Base-by-base conservation (phyloP, 2,797 vertebrate genomes). In the Philypnodon macrostomus region DNA sequence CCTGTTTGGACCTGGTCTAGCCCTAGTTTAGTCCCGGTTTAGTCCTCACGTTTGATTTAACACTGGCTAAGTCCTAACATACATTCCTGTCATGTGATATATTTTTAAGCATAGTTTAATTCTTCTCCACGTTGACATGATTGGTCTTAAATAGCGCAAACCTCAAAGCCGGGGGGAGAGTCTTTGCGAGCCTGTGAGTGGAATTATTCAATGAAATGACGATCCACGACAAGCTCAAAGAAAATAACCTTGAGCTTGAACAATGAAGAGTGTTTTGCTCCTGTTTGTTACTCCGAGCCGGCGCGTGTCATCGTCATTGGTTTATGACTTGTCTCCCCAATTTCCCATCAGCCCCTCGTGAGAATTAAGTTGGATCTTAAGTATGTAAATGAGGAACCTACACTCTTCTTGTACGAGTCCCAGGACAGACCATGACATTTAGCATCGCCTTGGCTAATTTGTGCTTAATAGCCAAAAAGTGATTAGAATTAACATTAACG, bases 401-500 rank as follows among this genome's bases (percentile, higher is more conserved):
- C 67, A 76, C 68, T 79, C 77, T n/a, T 77, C 73, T 66, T 63
- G 44, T 70, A 71, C 50, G 82, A 85, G 81, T 89, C 88, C 88
- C 87, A 88, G 88, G 87, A 89, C 88, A 87, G 82, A 85, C 75
- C 80, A 80, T 90, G 87, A 87, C 87, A 90, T 90, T 89, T 89
- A 88, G 89, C 87, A 88, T 85, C 64, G 81, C 81, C 87, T 87
- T 87, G 81, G 73, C 87, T 90, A 88, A 88, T 89, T 88, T 89
- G 87, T 85, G 79, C 85, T 88, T 89, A 89, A 89, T 86, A 87
- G 88, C 86, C 81, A 88, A 89, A 89, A 89, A 89, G 85, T 88
- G 86, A 89, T 90, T 89, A 89, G 85, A 88, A 87, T 89, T 84
- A 88, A 85, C 85, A 85, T 87, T 88, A 88, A 89, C 87, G 87